Conservation (phyloP, 2,888 invertebrate species). For the Stratiomys singularior region DNA sequence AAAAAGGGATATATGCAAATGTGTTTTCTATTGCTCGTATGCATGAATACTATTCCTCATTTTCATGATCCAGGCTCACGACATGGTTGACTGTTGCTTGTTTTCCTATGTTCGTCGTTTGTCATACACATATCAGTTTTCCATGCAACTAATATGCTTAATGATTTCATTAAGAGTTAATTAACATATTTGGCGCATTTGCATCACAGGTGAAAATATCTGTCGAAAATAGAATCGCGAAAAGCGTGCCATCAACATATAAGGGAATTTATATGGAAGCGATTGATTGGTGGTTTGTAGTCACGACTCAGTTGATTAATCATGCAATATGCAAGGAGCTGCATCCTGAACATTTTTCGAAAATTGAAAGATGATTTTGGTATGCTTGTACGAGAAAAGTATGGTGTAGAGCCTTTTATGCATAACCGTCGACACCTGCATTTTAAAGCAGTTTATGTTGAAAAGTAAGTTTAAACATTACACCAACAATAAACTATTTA, state of each 20-base stretch:
- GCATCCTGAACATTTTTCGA: no score
- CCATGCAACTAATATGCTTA: slow-evolving; percentile 28
- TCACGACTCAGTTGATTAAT: slow-evolving; percentile 19
- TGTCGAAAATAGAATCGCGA: not conserved
- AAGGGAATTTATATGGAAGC: slow-evolving; percentile 11
- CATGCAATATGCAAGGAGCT: no score
- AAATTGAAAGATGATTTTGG: no score
- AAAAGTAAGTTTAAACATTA: no score
- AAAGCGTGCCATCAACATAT: not conserved
- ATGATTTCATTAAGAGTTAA: slow-evolving; percentile 27
- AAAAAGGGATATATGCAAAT: slow-evolving; percentile 16
- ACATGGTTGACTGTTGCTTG: not conserved
- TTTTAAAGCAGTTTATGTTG: no score
- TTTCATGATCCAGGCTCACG: slow-evolving; percentile 27
- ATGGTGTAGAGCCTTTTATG: no score
- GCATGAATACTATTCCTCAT: not conserved
- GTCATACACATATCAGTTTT: slow-evolving; percentile 32
- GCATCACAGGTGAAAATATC: slow-evolving; percentile 22
- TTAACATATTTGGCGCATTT: slow-evolving; percentile 32
- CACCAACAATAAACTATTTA: no score
- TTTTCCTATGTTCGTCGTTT: slow-evolving; percentile 8
- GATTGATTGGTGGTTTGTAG: slow-evolving; percentile 29
- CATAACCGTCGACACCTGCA: no score
- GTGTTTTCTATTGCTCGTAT: slow-evolving; percentile 20
- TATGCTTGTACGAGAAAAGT: no score